Base-by-base conservation (phyloP, 2,113 vertebrate species). In the Fulica atra region DNA sequence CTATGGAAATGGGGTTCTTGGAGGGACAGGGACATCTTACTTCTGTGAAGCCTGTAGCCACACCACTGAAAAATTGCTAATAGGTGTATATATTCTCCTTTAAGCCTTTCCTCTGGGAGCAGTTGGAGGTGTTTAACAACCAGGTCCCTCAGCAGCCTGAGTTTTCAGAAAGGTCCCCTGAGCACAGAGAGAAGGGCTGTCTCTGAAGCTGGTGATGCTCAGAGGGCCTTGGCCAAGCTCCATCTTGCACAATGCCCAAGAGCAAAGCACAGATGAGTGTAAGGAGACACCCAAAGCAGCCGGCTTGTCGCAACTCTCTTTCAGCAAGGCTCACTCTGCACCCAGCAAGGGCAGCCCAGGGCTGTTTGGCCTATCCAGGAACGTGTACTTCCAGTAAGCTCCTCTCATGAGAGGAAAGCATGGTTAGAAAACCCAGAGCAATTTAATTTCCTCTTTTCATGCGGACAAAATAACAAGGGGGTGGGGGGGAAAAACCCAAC, bases 321-420 rank as follows among this genome's bases (percentile, higher is more conserved):
- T 65, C 82, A 66, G 4, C 38, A 88, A 74, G 64, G 20, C 56
- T 89, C 42, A 6, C 19, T 81, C 36, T 66, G 76, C 76, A 90
- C 31, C 72, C 85, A 96, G 74, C 79, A 72, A 70, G 46, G 51
- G 51, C 64, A 95, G 89, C 92, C 91, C 72, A 60, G 60, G 90
- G 93, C 85, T 94, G 60, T 94, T 88, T 86, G 85, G 38, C 60
- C 56, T 92, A 4, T 94, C 69, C 94, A 96, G 90, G 92, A 94
- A 94, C 10, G 9, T 0, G 5, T 81, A 71, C 42, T 97, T 96
- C 95, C 95, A 96, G 93, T 95, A 96, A 96, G 35, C 51, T 73
- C 7, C 56, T 65, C 71, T 93, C 56, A 74, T n/a, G 82, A 83
- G 89, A 83, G 20, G 24, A 88, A 83, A 19, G 72, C 56, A 42